phyloP scores from a whole-genome alignment of 2,113 vertebrate species.

The Gopherus flavomarginatus region DNA sequence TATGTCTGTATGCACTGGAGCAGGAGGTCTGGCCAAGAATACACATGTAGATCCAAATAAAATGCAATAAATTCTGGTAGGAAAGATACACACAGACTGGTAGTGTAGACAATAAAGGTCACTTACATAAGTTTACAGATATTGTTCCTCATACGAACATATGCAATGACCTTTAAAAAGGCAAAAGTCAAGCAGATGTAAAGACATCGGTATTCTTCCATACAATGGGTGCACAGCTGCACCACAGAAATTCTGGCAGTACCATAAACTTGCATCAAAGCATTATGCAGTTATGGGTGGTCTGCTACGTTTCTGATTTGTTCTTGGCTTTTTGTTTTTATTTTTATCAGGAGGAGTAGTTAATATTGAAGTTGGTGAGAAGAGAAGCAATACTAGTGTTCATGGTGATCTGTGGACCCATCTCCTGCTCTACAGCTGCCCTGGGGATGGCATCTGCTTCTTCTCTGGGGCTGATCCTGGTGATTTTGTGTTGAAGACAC shows the following conservation, averaged over 20 bases:
- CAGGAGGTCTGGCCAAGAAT: neutral
- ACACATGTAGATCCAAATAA: neutral
- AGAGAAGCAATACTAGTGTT: neutral
- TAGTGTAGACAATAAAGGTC: neutral
- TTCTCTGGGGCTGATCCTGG: neutral
- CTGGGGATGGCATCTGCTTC: neutral
- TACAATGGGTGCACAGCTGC: too few species aligned
- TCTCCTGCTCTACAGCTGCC: neutral
- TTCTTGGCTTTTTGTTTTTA: too few species aligned
- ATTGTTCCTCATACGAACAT: neutral
- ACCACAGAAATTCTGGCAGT: neutral
- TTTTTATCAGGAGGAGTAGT: neutral
- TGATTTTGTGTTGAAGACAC: neutral
- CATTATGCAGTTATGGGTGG: neutral
- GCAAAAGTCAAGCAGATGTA: neutral
- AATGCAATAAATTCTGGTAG: neutral
- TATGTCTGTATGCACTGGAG: too few species aligned
- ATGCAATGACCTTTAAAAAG: neutral
- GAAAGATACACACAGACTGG: neutral
- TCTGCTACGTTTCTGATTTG: neutral
- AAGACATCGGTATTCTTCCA: rapidly evolving
- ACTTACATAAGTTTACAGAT: neutral
- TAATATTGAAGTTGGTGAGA: neutral
- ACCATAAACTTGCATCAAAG: neutral
- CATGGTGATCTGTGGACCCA: neutral